phyloP scores from a whole-genome alignment of 2,113 vertebrate species.

The Peucedramus taeniatus region DNA sequence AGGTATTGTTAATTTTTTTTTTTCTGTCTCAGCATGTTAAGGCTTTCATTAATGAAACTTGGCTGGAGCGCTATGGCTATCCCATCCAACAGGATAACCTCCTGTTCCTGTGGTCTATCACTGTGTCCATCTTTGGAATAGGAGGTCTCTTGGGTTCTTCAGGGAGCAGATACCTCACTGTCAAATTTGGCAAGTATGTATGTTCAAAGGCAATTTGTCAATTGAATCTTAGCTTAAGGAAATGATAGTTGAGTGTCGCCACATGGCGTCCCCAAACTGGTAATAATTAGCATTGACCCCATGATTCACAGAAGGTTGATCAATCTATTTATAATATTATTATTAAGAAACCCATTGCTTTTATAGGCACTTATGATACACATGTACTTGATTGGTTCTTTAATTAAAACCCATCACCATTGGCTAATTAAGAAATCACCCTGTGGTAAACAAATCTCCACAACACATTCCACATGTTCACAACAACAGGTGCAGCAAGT shows the following conservation, averaged over 20 bases:
- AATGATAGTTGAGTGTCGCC: fast-evolving
- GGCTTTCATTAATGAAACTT: slow-evolving; percentile 84
- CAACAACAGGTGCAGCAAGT: no score
- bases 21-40: slow-evolving; percentile 77
- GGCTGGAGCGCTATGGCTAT: slow-evolving; percentile 66
- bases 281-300: no score
- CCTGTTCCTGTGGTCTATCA: slow-evolving; percentile 77
- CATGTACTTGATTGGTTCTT: no score
- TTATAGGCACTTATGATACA: no score
- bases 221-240: not conserved
- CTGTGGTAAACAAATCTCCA: no score
- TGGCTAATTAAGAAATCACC: no score
- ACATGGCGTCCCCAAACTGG: no score
- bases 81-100: slow-evolving; percentile 65
- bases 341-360: no score
- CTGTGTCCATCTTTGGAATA: slow-evolving; percentile 71
- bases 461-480: no score
- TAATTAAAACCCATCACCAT: no score
- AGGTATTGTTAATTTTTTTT: not conserved
- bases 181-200: slow-evolving; percentile 76
- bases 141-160: slow-evolving; percentile 73
- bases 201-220: not conserved
- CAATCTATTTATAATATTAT: no score
- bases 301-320: no score
- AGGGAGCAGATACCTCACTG: slow-evolving; percentile 70